Conservation (phyloP, 2,888 invertebrate species). For the Ferrisia virgata region DNA sequence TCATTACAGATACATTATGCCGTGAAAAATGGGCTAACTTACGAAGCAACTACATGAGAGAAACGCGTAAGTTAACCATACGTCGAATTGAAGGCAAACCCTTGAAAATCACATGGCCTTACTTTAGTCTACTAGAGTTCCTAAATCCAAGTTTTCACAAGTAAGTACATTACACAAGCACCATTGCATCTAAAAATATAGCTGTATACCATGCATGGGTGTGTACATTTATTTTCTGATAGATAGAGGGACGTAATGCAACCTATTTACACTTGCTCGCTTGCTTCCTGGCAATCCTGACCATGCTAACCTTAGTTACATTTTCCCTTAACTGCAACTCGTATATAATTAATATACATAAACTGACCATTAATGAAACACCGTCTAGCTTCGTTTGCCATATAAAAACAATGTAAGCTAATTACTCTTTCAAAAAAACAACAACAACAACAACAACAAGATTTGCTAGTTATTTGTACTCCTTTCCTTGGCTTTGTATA, state of each 20-base stretch:
- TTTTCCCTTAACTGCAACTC: background rate
- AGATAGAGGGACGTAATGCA: too few species aligned
- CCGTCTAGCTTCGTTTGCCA: background rate
- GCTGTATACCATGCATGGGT: too few species aligned
- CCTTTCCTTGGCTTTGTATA: background rate
- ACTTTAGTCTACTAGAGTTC: slow-evolving; percentile 38
- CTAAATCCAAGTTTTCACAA: slow-evolving; percentile 28
- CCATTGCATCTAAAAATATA: background rate
- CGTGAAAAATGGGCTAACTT: slow-evolving; percentile 44
- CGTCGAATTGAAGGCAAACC: slow-evolving; percentile 37
- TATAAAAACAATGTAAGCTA: background rate
- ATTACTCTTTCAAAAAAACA: background rate
- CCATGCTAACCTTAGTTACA: background rate
- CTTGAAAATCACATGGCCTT: slow-evolving; percentile 42
- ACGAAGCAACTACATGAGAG: slow-evolving; percentile 42
- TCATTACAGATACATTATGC: slow-evolving; percentile 28
- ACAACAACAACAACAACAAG: background rate
- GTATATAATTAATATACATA: background rate
- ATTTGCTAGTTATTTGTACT: background rate
- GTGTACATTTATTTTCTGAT: too few species aligned
- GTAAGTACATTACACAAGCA: background rate
- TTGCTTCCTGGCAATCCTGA: background rate
- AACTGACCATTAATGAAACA: background rate
- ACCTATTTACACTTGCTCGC: too few species aligned
- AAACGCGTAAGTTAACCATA: slow-evolving; percentile 23